Base-by-base conservation (phyloP, 2,888 invertebrate genomes). In the Muschampia plurimacula region DNA sequence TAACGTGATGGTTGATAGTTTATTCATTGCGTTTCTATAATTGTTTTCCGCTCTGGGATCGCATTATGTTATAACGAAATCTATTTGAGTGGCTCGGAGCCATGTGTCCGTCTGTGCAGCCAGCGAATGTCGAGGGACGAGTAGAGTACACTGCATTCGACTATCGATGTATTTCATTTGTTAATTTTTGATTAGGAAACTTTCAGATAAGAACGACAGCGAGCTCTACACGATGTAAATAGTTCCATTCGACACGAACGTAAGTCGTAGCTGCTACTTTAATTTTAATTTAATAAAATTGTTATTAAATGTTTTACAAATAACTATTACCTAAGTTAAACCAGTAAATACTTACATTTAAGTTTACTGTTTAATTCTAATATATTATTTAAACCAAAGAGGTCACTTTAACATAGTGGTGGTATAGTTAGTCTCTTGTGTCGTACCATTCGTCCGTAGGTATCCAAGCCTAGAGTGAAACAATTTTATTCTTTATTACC, bases 21-120 rank as follows among this genome's bases (percentile, higher is more conserved):
- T 90, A 91, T 91, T 91, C 90, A 90, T 90, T 89, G 86, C 82
- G 86, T 86, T 83, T 84, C 83, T 89, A 91, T 93, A 92, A 93
- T 93, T 92, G 90, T 89, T 88, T 87, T 84, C 86, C 87, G 88
- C 89, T 84, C 79, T 83, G 90, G 90, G 88, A 89, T 82, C 81
- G 78, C 82, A 87, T 87, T 86, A 85, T 86, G 79, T 78, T 90
- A 89, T 92, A 89, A 89, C 86, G 90, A 88, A 92, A 93, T 93
- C 91, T 90, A 87, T 89, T 85, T 89, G 89, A 93, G 92, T 92
- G 91, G 90, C 86, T 83, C 86, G 82, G 82, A 83, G 87, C 84
- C 88, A 87, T 88, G 86, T 87, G 90, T 83, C 82, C 77, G 74
- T 74, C 77, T 72, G 71, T 62, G 73, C 66, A 79, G 75, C 77